Evolutionary conservation across 2,797 vertebrate species (phyloP).

Genomic region (Pseudochromis fuscus): DNA sequence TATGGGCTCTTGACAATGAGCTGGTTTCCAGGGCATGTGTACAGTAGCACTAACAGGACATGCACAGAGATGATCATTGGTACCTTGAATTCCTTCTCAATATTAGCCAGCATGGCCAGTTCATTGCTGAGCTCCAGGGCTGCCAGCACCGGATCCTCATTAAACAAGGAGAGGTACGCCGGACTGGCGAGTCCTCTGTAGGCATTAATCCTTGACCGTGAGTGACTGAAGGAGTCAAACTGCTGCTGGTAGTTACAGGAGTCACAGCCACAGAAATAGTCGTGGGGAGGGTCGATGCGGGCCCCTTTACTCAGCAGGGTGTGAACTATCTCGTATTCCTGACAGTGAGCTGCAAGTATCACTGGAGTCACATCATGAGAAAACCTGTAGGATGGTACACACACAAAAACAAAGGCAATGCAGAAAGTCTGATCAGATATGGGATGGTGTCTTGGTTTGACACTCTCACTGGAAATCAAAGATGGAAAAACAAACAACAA

Average conservation of each 20-base stretch:
- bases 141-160: slow-evolving; percentile 95
- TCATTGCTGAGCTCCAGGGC: slow-evolving; percentile 98
- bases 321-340: slow-evolving; percentile 97
- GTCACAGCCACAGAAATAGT: slow-evolving; percentile 97
- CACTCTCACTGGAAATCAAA: too few species aligned
- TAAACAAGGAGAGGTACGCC: slow-evolving; percentile 96
- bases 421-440: too few species aligned
- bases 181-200: slow-evolving; percentile 98
- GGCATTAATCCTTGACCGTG: slow-evolving; percentile 95
- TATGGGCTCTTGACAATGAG: slow-evolving; percentile 25
- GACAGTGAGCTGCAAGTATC: slow-evolving; percentile 96
- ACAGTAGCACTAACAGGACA: slow-evolving; percentile 7
- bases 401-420: background rate
- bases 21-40: background rate
- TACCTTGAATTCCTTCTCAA: slow-evolving; percentile 99
- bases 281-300: slow-evolving; percentile 93
- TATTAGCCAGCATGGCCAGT: slow-evolving; percentile 94
- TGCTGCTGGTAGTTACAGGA: slow-evolving; percentile 96
- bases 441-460: too few species aligned
- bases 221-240: slow-evolving; percentile 97
- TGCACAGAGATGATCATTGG: slow-evolving; percentile 6
- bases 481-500: too few species aligned
- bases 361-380: slow-evolving; percentile 97
- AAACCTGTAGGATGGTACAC: slow-evolving; percentile 74
- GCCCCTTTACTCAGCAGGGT: slow-evolving; percentile 94